A percentile compares a stretch with the other conserved stretches of the same genome.
Conservation (phyloP, 2,797 vertebrate genomes). For the Pyrocephalus nanus region DNA sequence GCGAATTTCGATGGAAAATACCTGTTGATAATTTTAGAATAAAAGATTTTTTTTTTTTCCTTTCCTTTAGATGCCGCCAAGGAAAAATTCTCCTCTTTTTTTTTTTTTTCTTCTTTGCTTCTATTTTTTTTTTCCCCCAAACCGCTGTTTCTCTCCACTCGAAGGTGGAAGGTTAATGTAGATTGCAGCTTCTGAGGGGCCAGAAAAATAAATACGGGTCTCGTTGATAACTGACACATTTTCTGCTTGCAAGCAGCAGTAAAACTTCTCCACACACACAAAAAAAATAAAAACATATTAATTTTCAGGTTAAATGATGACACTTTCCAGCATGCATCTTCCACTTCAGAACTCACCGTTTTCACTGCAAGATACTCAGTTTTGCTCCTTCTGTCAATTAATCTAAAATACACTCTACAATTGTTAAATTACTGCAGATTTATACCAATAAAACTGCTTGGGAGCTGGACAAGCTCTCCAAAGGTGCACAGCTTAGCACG, state of each 20-base stretch:
- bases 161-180: not conserved
- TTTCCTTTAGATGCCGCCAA: not conserved
- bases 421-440: not conserved
- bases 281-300: not conserved
- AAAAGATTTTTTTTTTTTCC: not conserved
- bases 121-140: not conserved
- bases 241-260: not conserved
- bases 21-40: conserved; percentile 35
- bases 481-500: not conserved
- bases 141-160: not conserved
- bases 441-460: not conserved
- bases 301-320: not conserved
- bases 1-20: not conserved
- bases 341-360: not conserved
- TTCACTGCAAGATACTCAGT: not conserved
- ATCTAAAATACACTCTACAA: not conserved
- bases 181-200: not conserved
- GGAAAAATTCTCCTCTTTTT: not conserved
- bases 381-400: not conserved
- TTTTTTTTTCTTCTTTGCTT: too few species aligned
- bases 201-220: not conserved
- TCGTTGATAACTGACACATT: not conserved
- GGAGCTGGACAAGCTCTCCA: not conserved
- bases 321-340: not conserved
- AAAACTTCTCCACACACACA: not conserved